These are phyloP conservation scores for Rhynchotus rufescens DNA, from an alignment of 2,797 vertebrate species.

Conservation along the genomic window DNA sequence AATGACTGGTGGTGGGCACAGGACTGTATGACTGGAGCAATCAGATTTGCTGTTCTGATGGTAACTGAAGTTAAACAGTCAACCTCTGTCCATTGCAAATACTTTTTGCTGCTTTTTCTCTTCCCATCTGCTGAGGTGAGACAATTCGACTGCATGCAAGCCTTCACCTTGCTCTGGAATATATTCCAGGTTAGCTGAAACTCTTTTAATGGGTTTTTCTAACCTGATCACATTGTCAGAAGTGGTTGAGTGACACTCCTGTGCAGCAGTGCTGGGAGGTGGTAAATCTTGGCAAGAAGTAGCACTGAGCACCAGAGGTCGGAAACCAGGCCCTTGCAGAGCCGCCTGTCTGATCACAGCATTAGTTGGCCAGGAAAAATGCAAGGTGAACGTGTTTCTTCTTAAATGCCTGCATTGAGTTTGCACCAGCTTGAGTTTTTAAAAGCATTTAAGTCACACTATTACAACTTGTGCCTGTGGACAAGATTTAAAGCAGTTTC, in stretches of 20 bases:
- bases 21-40: background rate
- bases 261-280: background rate
- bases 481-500: background rate
- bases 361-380: background rate
- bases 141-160: background rate
- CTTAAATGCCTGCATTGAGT: background rate
- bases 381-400: background rate
- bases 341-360: background rate
- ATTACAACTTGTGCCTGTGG: conserved; percentile 1
- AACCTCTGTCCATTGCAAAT: background rate
- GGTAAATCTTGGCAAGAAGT: background rate
- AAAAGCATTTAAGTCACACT: background rate
- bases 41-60: background rate
- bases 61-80: background rate
- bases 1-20: rapidly evolving
- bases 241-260: background rate
- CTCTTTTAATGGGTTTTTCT: background rate
- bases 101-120: background rate
- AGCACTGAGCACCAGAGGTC: background rate
- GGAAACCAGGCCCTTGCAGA: background rate
- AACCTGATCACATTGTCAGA: background rate
- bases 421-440: background rate
- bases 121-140: background rate
- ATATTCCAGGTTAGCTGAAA: background rate
- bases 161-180: background rate